A percentile compares a stretch with the other conserved stretches of the same genome.
These are phyloP conservation scores for Glaucomys volans DNA, from an alignment of 2,113 vertebrate genomes.

Conservation along the genomic window DNA sequence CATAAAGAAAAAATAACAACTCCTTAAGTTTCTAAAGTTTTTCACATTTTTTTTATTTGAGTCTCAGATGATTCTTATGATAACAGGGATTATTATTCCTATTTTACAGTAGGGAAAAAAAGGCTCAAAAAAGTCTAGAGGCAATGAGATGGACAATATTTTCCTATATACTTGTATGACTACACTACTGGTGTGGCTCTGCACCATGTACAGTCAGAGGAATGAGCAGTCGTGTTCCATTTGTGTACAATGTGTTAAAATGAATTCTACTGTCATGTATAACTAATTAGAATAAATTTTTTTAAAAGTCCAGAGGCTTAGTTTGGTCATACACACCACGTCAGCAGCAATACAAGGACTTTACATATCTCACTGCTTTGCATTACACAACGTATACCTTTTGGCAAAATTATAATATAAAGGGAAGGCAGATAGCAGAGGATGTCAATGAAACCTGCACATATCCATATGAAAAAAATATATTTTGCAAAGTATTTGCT, in stretches of 20 bases:
- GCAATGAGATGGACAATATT: too few relatives aligned
- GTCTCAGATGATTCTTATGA: background rate
- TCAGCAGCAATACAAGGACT: background rate
- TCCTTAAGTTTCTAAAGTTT: background rate
- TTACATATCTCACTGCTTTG: background rate
- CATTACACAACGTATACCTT: background rate
- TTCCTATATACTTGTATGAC: too few relatives aligned
- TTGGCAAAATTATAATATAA: background rate
- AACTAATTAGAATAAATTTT: too few relatives aligned
- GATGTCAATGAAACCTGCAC: background rate
- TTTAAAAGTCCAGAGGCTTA: background rate
- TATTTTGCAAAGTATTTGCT: background rate
- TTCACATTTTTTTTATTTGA: background rate
- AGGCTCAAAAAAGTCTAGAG: background rate
- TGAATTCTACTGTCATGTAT: too few relatives aligned
- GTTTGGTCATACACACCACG: background rate
- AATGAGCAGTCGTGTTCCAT: too few relatives aligned
- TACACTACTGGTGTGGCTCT: too few relatives aligned
- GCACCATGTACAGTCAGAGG: too few relatives aligned
- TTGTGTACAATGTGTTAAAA: too few relatives aligned
- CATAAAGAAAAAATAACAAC: background rate
- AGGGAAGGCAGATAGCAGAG: background rate
- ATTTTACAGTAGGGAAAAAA: constrained; percentile 20
- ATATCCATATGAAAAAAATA: background rate
- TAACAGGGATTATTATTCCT: background rate